These are phyloP conservation scores for Saccopteryx leptura DNA, from an alignment of 2,113 vertebrate genomes.

Conservation along the genomic window DNA sequence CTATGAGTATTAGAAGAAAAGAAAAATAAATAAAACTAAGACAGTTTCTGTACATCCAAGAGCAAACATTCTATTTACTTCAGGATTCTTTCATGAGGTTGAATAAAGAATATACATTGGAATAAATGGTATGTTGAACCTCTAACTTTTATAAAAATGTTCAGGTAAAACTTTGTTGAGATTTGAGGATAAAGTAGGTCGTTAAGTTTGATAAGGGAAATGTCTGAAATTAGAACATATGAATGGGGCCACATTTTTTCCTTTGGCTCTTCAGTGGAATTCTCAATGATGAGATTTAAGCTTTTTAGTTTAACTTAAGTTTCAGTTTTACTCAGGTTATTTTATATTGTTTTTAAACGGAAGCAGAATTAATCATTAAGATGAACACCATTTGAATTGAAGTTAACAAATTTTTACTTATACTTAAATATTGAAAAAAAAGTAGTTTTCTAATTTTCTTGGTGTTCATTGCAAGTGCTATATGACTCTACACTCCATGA, in stretches of 20 bases:
- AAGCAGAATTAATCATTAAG: neutral
- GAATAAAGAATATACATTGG: neutral
- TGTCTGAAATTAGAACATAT: neutral
- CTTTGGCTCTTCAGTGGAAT: neutral
- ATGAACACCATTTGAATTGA: neutral
- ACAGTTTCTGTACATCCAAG: neutral
- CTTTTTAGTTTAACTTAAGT: neutral
- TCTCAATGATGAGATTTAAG: neutral
- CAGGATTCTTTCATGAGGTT: neutral
- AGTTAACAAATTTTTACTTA: neutral
- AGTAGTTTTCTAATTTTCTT: neutral
- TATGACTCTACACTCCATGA: neutral
- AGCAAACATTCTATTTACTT: neutral
- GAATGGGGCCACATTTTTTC: neutral
- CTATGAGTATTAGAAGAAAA: neutral
- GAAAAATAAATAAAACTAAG: neutral
- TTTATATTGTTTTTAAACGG: conserved; percentile 32
- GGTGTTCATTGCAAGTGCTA: neutral
- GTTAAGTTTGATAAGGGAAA: conserved; percentile 7
- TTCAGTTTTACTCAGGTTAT: neutral
- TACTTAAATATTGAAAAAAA: neutral
- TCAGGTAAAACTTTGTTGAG: neutral
- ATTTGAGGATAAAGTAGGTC: neutral
- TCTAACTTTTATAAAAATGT: neutral
- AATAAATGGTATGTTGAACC: neutral